Conservation (phyloP, 2,888 invertebrate species). For the Campaea margaritaria region DNA sequence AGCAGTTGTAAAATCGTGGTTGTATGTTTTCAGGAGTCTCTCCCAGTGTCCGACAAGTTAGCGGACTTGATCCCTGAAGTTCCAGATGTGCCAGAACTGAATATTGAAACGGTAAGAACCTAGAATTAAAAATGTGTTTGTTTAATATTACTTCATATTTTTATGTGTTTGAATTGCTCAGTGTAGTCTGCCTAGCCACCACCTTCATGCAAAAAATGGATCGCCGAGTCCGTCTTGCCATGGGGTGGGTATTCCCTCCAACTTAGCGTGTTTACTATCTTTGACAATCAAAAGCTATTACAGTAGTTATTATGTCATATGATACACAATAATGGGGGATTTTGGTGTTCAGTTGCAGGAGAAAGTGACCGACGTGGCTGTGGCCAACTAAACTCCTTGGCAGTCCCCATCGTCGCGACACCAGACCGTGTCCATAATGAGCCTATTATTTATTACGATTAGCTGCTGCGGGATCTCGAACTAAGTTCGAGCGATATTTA, state of each 20-base stretch:
- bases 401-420: slow-evolving; percentile 49
- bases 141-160: too few relatives aligned
- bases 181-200: too few relatives aligned
- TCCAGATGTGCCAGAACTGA: slow-evolving; percentile 74
- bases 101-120: slow-evolving; percentile 69
- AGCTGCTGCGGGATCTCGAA: slow-evolving; percentile 76
- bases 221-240: too few relatives aligned
- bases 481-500: slow-evolving; percentile 76
- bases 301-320: too few relatives aligned
- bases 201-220: too few relatives aligned
- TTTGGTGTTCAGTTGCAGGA: slow-evolving; percentile 57
- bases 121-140: not conserved
- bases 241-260: too few relatives aligned
- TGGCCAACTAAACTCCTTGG: slow-evolving; percentile 60
- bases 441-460: slow-evolving; percentile 81
- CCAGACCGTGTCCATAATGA: slow-evolving; percentile 63
- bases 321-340: not conserved
- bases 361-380: slow-evolving; percentile 66
- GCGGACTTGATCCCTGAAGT: slow-evolving; percentile 77
- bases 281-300: too few relatives aligned
- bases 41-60: slow-evolving; percentile 71
- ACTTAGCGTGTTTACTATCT: too few relatives aligned
- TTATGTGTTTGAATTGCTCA: too few relatives aligned
- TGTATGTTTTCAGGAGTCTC: slow-evolving; percentile 65
- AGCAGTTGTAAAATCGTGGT: slow-evolving; percentile 9